Base-by-base conservation (phyloP, 2,797 vertebrate species). In the Natrix natrix region DNA sequence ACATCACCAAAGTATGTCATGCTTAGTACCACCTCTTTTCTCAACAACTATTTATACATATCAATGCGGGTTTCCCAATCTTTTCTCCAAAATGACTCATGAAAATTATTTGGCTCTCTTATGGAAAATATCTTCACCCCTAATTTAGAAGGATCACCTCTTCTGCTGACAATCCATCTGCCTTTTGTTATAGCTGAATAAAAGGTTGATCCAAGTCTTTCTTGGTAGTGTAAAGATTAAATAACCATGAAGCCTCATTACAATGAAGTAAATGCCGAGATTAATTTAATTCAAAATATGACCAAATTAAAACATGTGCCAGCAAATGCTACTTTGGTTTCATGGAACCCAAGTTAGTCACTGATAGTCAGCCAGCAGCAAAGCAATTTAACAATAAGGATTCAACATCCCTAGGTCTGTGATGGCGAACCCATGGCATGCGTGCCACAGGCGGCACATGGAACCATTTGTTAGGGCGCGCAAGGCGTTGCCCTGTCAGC, bases 301-400 rank as follows among this genome's bases (percentile, higher is more conserved):
- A 63, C 87, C 90, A 91, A 89, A 93, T 93, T 93, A 91, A 93
- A 93, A 43, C 48, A 89, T 83, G 63, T 57, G 90, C 66, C 24
- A 89, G 16, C 24, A 78, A 89, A 93, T 63, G 48, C 87, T 91
- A 91, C 69, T 66, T 91, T 69, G 48, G 56, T 78, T 88, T 91
- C n/a, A 43, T n/a, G 78, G 55, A 93, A 74, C 28, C 26, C 66
- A 88, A 61, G 48, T 90, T 17, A 91, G 63, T 37, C 63, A 88
- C 22, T 69, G 56, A 11, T 66, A 56, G 8, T 14, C 83, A 55
- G 61, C 55, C 54, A 74, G 12, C 16, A 78, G 57, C 37, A 66
- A 37, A n/a, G 28, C 28, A 63, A 91, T 88, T 57, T 24, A 88
- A 56, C 66, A 83, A 60, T 16, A 63, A 86, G 52, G 14, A 26